Evolutionary conservation across 2,888 invertebrate species (phyloP).

Genomic region (Automeris io): DNA sequence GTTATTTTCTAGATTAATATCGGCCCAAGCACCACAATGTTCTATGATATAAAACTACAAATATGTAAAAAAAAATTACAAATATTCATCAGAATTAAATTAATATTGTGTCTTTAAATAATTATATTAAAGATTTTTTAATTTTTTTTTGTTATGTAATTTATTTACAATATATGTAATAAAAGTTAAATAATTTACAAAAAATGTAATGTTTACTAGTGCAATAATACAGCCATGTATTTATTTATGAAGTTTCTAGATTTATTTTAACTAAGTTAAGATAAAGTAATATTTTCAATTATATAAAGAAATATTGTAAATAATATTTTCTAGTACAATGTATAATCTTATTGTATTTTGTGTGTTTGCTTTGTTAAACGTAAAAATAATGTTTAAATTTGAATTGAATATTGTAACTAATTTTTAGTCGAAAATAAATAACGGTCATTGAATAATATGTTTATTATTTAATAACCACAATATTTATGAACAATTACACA

Average conservation of each 20-base stretch:
- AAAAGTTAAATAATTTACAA: too few relatives aligned
- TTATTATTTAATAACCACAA: not conserved
- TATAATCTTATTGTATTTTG: constrained; percentile 34
- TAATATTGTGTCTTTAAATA: too few relatives aligned
- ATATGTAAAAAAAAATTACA: too few relatives aligned
- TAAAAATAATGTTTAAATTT: constrained; percentile 27
- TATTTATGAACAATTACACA: not conserved
- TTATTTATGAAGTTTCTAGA: not conserved
- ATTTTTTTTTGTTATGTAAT: too few relatives aligned
- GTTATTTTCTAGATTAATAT: too few relatives aligned
- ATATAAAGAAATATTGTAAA: constrained; percentile 25
- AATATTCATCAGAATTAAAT: too few relatives aligned
- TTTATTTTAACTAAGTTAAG: constrained; percentile 12
- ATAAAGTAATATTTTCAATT: constrained; percentile 11
- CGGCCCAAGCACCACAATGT: too few relatives aligned
- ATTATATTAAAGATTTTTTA: too few relatives aligned
- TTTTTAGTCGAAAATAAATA: constrained; percentile 59
- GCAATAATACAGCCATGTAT: too few relatives aligned
- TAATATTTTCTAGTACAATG: constrained; percentile 25
- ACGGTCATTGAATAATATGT: constrained; percentile 1
- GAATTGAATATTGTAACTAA: constrained; percentile 36
- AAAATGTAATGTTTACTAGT: too few relatives aligned
- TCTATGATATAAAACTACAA: too few relatives aligned
- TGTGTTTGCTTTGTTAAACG: constrained; percentile 24
- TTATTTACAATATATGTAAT: too few relatives aligned